These are phyloP conservation scores for Thereva unica DNA, from an alignment of 2,888 invertebrate genomes.

Conservation along the genomic window DNA sequence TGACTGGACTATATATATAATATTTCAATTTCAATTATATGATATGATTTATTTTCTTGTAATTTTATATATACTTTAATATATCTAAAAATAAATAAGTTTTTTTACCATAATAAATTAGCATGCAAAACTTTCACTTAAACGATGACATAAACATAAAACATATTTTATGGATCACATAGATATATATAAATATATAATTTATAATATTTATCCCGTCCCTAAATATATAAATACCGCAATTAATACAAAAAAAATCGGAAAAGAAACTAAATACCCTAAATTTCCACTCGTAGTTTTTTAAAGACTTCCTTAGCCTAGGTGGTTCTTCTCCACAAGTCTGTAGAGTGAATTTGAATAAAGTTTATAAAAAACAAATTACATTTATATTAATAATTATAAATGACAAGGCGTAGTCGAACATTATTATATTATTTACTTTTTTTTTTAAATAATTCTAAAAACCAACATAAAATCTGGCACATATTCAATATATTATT, in stretches of 20 bases:
- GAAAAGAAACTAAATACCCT: slow-evolving; percentile 56
- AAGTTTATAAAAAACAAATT: neutral
- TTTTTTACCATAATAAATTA: neutral
- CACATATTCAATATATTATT: too few species aligned
- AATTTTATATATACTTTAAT: too few species aligned
- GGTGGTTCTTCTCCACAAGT: slow-evolving; percentile 56
- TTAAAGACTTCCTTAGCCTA: slow-evolving; percentile 52
- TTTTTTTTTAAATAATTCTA: too few species aligned
- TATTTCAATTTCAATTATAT: too few species aligned
- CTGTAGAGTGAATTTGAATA: slow-evolving; percentile 43
- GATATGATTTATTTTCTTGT: too few species aligned
- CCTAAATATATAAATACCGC: slow-evolving; percentile 5
- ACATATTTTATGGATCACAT: neutral
- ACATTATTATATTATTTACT: too few species aligned
- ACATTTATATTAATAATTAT: neutral
- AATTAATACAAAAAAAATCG: slow-evolving; percentile 19
- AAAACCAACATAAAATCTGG: too few species aligned
- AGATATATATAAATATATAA: neutral
- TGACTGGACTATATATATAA: too few species aligned
- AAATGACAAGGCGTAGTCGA: too few species aligned
- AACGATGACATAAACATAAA: slow-evolving; percentile 6
- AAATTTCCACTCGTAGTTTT: slow-evolving; percentile 64
- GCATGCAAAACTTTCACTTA: slow-evolving; percentile 26
- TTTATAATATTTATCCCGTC: neutral
- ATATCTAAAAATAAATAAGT: too few species aligned